Evolutionary conservation across 2,888 invertebrate genomes (phyloP), one percentile per base, ranked within the genome.

Genomic region (Caradrina clavipalpis): DNA sequence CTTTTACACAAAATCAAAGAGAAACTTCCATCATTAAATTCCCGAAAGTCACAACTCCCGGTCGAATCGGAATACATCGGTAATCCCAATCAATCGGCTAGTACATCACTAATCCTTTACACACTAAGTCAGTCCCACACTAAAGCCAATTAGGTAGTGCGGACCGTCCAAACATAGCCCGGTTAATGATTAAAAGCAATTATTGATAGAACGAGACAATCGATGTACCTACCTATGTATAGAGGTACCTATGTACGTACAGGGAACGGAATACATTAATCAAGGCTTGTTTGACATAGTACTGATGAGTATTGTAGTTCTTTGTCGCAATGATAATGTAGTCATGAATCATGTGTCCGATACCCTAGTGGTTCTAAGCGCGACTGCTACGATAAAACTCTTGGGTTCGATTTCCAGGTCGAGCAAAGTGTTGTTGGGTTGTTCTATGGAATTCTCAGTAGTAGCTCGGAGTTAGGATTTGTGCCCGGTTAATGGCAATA

Each of bases 111-210:
- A 83, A 83, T 83, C 80, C 82, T 82, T 80, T 80, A 75, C 67
- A 84, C 54, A 82, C 73, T 69, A 78, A 84, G 83, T 81, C 80
- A 79, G 73, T 59, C 54, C 61, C 63, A 66, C 61, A 73, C 73
- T 69, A 78, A 85, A 86, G 86, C 84, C 86, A 86, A 85, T 85
- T 85, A 84, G 84, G 57, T 76, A 73, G 75, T 75, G 65, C 67
- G 73, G 72, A 66, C 75, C 73, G 83, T 83, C 70, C 86, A 88
- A 89, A 90, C 89, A 88, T 65, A 71, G 76, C 74, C 79, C 71
- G 71, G 84, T 82, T 88, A 86, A 89, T 89, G 84, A 89, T 90
- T 86, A 88, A 87, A 87, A 86, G 88, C 87, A 85, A 88, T 90
- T 89, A 90, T 90, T 88, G 87, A 87, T 89, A 81, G 84, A 84